These are phyloP conservation scores for Phaethornis superciliosus DNA, from an alignment of 2,113 vertebrate species.

Conservation along the genomic window DNA sequence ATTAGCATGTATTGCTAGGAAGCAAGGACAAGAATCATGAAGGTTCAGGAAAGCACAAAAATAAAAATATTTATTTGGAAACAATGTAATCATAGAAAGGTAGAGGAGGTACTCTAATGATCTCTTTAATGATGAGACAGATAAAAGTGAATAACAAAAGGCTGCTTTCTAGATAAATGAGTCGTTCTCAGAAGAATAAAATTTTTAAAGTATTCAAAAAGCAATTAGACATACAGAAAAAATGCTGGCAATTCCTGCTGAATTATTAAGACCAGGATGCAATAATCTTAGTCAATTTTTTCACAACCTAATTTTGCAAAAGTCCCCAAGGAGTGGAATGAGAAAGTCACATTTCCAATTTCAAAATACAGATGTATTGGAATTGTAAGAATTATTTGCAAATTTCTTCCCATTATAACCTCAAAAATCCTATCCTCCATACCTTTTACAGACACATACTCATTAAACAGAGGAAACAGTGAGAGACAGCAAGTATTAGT, in stretches of 20 bases:
- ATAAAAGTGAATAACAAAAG: constrained; percentile 20
- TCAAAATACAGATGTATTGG: background rate
- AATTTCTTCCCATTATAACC: background rate
- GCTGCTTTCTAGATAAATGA: constrained; percentile 26
- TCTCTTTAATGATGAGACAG: background rate
- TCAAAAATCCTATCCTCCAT: background rate
- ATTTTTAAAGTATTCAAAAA: background rate
- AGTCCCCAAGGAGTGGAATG: background rate
- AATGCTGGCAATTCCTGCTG: background rate
- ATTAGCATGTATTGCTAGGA: background rate
- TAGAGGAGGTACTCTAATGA: constrained; percentile 31
- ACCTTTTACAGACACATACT: background rate
- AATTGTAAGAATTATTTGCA: background rate
- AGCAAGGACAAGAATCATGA: background rate
- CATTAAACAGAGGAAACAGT: background rate
- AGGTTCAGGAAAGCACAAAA: background rate
- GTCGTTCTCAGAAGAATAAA: background rate
- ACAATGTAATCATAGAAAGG: constrained; percentile 7
- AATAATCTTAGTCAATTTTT: background rate
- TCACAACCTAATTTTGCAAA: background rate
- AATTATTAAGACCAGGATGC: background rate
- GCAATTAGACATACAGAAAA: constrained; percentile 8
- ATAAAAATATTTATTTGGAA: constrained; percentile 25
- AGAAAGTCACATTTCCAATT: background rate
- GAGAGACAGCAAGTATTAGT: background rate